Percentiles rank a stretch among this genome's conserved stretches.
Evolutionary conservation across 30 jellyfish, hydroid and myxozoan genomes (phyloP).

Genomic region (Turritopsis rubra): DNA sequence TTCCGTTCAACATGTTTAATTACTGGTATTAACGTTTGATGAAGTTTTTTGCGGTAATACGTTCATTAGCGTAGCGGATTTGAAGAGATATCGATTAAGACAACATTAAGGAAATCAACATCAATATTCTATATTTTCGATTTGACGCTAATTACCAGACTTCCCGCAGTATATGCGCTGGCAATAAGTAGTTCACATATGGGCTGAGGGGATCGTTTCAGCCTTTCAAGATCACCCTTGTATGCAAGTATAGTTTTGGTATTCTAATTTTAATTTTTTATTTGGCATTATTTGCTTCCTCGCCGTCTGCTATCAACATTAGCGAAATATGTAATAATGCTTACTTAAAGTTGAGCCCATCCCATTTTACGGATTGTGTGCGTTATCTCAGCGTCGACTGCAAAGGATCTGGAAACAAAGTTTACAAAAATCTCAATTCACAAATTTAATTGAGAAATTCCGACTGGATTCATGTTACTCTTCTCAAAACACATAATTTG

Average conservation of each 20-base stretch:
- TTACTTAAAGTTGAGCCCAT: too few relatives aligned
- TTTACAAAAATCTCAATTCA: background rate
- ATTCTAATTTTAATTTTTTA: background rate
- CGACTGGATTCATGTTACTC: background rate
- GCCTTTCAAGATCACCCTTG: too few relatives aligned
- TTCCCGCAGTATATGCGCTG: too few relatives aligned
- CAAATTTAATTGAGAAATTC: background rate
- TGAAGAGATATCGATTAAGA: background rate
- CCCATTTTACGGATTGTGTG: too few relatives aligned
- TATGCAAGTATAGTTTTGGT: background rate
- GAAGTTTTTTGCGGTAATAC: background rate
- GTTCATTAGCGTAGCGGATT: background rate
- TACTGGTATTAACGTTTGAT: background rate
- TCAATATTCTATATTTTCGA: background rate
- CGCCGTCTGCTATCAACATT: too few relatives aligned
- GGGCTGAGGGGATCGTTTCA: too few relatives aligned
- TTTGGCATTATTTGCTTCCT: too few relatives aligned
- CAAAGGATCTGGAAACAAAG: background rate
- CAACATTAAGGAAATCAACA: background rate
- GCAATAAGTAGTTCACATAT: too few relatives aligned
- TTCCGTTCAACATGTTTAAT: background rate
- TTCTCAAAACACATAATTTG: background rate
- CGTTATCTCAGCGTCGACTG: background rate
- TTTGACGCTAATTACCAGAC: background rate
- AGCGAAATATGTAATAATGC: too few relatives aligned